Base-by-base conservation (phyloP, 2,113 vertebrate genomes). In the Ondatra zibethicus region DNA sequence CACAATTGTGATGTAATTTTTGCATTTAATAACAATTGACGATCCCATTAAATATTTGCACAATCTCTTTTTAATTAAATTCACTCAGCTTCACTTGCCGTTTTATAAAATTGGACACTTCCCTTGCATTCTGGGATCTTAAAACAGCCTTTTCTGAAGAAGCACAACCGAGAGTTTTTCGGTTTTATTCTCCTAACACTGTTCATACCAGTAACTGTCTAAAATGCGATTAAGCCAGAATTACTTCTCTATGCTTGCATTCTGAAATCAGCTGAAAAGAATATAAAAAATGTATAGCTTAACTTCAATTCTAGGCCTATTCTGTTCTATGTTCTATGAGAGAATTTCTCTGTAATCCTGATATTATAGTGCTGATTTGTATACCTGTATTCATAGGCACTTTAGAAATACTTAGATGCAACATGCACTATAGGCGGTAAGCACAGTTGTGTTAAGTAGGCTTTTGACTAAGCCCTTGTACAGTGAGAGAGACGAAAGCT, bases 381-480 rank as follows among this genome's bases (percentile, higher is more conserved):
- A 97, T 98, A 98, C 97, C 96, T 96, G 97, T 98, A 98, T 96
- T 98, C 97, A 98, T 96, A 97, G 91, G 97, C 98, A 98, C 96
- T 98, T 98, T 98, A 98, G 98, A 94, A 96, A 89, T n/a, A 39
- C 98, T 98, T 98, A 99, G 98, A 93, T 94, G 78, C 92, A 87
- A 65, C 88, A 68, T 98, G 47, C 97, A 96, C 94, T 92, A 72
- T 96, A 96, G 95, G 90, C 95, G 73, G 92, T 80, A 94, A 96
- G 97, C 94, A 80, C 96, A 95, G 95, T 78, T 82, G 87, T 86
- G 80, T 97, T 68, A 97, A 93, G 92, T 93, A 85, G 94, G 96
- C 97, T 98, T 97, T 96, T 97, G 98, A 96, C 97, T 63, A 33
- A 93, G 58, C 91, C 72, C 47, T 39, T 94, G 93, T 63, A 95